A percentile compares a stretch with the other conserved stretches of the same genome.
Conservation (phyloP, 2,888 invertebrate species). For the Geotrupes spiniger region DNA sequence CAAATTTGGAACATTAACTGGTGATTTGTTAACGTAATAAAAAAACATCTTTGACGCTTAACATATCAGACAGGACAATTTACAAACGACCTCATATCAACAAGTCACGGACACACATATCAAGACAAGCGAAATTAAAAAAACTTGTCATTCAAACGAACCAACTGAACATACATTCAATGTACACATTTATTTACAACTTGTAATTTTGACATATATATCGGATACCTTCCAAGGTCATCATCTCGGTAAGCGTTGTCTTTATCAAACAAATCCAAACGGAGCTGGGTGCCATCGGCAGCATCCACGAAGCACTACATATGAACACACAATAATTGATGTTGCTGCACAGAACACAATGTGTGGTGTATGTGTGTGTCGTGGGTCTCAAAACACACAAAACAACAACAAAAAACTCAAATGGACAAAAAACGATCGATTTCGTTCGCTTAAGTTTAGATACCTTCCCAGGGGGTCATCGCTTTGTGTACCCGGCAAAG, state of each 20-base stretch:
- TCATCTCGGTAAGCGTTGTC: slow-evolving; percentile 90
- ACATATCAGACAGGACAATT: no score
- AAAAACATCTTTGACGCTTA: no score
- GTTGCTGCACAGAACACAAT: slow-evolving; percentile 6
- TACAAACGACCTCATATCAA: no score
- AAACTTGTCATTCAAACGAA: no score
- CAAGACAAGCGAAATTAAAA: no score
- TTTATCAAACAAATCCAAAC: slow-evolving; percentile 82
- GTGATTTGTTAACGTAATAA: no score
- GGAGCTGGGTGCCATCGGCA: slow-evolving; percentile 50
- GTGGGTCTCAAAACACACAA: slow-evolving; percentile 25
- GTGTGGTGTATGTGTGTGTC: slow-evolving; percentile 30
- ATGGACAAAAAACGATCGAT: slow-evolving; percentile 6
- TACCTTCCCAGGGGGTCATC: slow-evolving; percentile 86
- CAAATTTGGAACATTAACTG: no score
- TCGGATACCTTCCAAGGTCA: slow-evolving; percentile 76
- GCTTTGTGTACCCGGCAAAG: slow-evolving; percentile 71
- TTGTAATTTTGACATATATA: slow-evolving; percentile 3
- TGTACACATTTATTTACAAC: neutral
- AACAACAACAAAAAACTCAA: slow-evolving; percentile 10
- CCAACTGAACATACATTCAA: neutral
- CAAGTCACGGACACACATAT: no score
- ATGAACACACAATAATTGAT: slow-evolving; percentile 30
- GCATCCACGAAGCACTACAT: slow-evolving; percentile 62
- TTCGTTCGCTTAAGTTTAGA: neutral